Evolutionary conservation across 2,113 vertebrate species (phyloP).

Genomic region (Emydocephalus ijimae): DNA sequence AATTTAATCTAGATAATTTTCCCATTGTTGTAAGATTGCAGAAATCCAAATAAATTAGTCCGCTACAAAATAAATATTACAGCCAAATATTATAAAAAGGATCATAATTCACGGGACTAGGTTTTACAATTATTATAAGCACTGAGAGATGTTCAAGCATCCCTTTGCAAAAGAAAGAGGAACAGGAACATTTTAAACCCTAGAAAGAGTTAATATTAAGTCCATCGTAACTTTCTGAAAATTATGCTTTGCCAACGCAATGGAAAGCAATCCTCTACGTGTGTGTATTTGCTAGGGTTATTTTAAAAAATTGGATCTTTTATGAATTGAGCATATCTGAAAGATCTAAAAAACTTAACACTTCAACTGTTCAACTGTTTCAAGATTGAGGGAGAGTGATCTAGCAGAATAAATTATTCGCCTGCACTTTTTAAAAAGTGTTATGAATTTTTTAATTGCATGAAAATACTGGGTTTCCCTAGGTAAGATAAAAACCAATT

Average conservation of each 20-base stretch:
- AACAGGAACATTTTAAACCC: slow-evolving; percentile 49
- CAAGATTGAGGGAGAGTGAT: neutral
- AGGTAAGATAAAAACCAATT: neutral
- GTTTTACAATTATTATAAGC: slow-evolving; percentile 32
- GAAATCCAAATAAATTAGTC: neutral
- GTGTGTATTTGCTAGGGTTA: neutral
- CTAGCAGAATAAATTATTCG: too few species aligned
- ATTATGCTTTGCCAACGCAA: slow-evolving; percentile 29
- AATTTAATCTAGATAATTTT: neutral
- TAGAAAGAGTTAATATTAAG: neutral
- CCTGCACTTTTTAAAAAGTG: neutral
- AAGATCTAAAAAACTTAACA: neutral
- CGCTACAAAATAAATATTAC: neutral
- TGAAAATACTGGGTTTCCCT: neutral
- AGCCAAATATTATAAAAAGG: slow-evolving; percentile 3
- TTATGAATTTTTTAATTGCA: neutral
- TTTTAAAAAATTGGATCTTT: neutral
- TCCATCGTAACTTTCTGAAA: slow-evolving; percentile 35
- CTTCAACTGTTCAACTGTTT: neutral
- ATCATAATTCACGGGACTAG: neutral
- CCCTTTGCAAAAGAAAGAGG: neutral
- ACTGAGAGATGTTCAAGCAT: slow-evolving; percentile 38
- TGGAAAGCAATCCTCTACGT: slow-evolving; percentile 4
- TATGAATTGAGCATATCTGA: neutral
- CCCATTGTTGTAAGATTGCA: neutral